phyloP scores from a whole-genome alignment of 2,797 vertebrate genomes.

The Sphaeramia orbicularis region DNA sequence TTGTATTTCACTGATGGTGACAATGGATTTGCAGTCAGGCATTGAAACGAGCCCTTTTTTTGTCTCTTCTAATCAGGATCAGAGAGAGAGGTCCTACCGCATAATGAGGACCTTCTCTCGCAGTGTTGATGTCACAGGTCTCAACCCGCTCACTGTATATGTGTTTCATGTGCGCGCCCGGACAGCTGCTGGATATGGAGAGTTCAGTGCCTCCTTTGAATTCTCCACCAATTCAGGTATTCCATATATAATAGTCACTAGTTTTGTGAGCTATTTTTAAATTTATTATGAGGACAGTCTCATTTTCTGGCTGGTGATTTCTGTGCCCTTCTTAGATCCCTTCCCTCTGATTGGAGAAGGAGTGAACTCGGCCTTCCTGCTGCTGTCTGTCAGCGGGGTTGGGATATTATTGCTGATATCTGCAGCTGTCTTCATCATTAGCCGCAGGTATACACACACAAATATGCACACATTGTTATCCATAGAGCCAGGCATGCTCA shows the following conservation, averaged over 20 bases:
- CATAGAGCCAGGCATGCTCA: conserved; percentile 27
- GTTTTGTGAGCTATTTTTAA: not conserved
- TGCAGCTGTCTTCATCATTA: conserved; percentile 96
- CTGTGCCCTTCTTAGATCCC: conserved; percentile 85
- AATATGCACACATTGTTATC: conserved; percentile 19
- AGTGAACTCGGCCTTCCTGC: conserved; percentile 94
- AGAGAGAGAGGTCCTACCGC: conserved; percentile 96
- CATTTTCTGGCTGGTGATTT: conserved; percentile 16
- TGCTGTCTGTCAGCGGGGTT: conserved; percentile 95
- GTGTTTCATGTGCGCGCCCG: conserved; percentile 97
- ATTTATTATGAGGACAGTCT: conserved; percentile 4
- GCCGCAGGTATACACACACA: conserved; percentile 89
- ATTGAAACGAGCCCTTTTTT: conserved; percentile 50
- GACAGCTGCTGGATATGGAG: conserved; percentile 96
- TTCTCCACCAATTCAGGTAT: conserved; percentile 98
- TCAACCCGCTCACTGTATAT: conserved; percentile 95
- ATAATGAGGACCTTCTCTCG: conserved; percentile 94
- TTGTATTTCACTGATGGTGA: conserved; percentile 38
- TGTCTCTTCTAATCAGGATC: conserved; percentile 87
- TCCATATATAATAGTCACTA: not conserved
- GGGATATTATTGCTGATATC: conserved; percentile 96
- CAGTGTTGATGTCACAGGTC: conserved; percentile 92
- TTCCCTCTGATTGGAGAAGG: conserved; percentile 97
- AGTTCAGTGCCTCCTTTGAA: conserved; percentile 94
- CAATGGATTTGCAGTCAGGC: conserved; percentile 50